Evolutionary conservation across 2,888 invertebrate species (phyloP), one percentile per base, ranked within the genome.

Genomic region (Habroteleia sp.): DNA sequence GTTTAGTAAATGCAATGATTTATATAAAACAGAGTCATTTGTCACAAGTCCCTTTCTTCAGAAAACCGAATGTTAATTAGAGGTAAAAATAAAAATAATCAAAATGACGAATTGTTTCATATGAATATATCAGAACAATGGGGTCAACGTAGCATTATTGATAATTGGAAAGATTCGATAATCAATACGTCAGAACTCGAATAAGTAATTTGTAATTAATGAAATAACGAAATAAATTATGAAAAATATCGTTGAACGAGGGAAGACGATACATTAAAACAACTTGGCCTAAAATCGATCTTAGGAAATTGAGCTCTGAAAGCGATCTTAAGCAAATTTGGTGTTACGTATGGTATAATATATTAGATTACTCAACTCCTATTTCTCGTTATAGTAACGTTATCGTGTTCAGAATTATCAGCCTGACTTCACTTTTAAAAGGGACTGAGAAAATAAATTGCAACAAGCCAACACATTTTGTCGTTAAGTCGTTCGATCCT

Each of bases 311-410:
- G 69, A 60, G 29, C 46, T 39, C 46, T 37, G 69, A 52, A 69
- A 60, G 52, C 50, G 69, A 69, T 54, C 69, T 52, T 54, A 69
- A 69, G 37, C 46, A 39, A 60, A 69, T 60, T 52, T 5, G 25
- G 46, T 23, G 6, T 25, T 42, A 42, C 13, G 42, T 20, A 37
- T 35, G 60, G 27, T 52, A 44, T 39, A 41, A 46, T 46, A 54
- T 69, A 69, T 62, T 54, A 17, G 23, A 52, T 69, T 60, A 52
- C 69, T 35, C 16, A 35, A 20, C 17, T 69, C 60, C 6, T 11
- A 20, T 69, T 69, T 23, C 60, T 46, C 37, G 29, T 50, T 23
- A 8, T 8, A 25, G 69, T 37, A 60, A 69, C 52, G 46, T 48
- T 39, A 66, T 62, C 52, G 25, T 16, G 2, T 6, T 3, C 1